phyloP scores from a whole-genome alignment of 2,888 invertebrate species.

The Scrobipalpa atriplicella region DNA sequence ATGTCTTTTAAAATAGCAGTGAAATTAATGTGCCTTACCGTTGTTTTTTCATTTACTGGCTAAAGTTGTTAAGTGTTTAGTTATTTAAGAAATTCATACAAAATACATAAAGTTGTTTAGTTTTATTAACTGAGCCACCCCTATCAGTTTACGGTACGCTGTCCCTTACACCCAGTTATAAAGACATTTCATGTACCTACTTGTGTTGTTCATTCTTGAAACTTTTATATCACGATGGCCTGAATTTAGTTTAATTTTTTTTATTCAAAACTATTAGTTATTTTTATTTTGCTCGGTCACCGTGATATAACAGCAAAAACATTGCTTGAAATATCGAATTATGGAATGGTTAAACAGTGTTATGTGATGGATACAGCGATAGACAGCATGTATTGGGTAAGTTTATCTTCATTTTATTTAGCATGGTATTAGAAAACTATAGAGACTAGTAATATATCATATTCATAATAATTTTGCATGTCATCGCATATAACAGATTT shows the following conservation, averaged over 20 bases:
- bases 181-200: background rate
- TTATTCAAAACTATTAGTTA: background rate
- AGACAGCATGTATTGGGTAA: conserved; percentile 60
- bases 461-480: conserved; percentile 32
- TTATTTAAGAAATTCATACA: too few species aligned
- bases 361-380: background rate
- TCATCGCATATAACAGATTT: conserved; percentile 16
- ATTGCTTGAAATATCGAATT: background rate
- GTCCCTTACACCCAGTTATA: too few species aligned
- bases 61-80: too few species aligned
- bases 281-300: background rate
- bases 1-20: too few species aligned
- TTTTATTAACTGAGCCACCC: too few species aligned
- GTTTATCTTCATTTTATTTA: conserved; percentile 52
- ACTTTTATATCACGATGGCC: conserved; percentile 17
- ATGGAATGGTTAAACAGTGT: conserved; percentile 9
- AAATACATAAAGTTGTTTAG: too few species aligned
- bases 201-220: conserved; percentile 1
- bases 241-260: background rate
- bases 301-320: conserved; percentile 14
- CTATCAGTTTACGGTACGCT: too few species aligned
- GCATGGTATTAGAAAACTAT: conserved; percentile 41
- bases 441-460: background rate
- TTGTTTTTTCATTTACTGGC: too few species aligned
- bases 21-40: too few species aligned